A percentile compares a stretch with the other conserved stretches of the same genome.
Conservation (phyloP, 53 echinoderm and acorn worm genomes). For the Temnopleurus reevesii region DNA sequence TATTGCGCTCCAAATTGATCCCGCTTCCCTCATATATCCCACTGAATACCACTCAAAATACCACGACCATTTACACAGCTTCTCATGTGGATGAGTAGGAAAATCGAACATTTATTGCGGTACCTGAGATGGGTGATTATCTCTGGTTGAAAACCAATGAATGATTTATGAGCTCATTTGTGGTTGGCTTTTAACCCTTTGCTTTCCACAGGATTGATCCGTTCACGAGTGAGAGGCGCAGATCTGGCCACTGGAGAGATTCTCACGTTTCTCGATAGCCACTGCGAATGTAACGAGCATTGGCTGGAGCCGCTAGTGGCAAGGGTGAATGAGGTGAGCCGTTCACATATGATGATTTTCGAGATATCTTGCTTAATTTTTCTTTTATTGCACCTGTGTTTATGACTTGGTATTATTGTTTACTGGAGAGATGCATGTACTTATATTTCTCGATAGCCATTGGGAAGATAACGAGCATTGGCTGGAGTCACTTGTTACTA, state of each 20-base stretch:
- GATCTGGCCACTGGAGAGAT: constrained; percentile 80
- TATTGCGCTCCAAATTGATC: too few species aligned
- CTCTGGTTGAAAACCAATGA: not conserved
- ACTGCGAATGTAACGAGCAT: constrained; percentile 98
- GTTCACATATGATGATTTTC: not conserved
- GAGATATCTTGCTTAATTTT: too few species aligned
- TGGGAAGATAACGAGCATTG: constrained; percentile 99
- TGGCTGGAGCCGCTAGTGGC: constrained; percentile 93
- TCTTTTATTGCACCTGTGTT: too few species aligned
- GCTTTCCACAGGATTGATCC: constrained; percentile 77
- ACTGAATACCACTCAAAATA: too few species aligned
- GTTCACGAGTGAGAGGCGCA: constrained; percentile 91
- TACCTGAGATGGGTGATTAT: not conserved
- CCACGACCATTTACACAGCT: too few species aligned
- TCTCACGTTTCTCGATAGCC: constrained; percentile 94
- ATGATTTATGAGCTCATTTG: constrained; percentile 40
- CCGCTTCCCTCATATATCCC: too few species aligned
- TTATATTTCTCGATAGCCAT: constrained; percentile 96
- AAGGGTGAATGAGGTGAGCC: constrained; percentile 92
- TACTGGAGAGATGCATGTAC: constrained; percentile 69
- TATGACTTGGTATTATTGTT: too few species aligned
- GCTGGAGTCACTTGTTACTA: constrained; percentile 86
- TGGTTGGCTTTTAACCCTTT: not conserved
- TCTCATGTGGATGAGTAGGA: not conserved
- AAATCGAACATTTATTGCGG: not conserved